Percentiles rank a stretch among this genome's conserved stretches.
These are phyloP conservation scores for Villa cingulata DNA, from an alignment of 2,888 invertebrate species.

Conservation along the genomic window DNA sequence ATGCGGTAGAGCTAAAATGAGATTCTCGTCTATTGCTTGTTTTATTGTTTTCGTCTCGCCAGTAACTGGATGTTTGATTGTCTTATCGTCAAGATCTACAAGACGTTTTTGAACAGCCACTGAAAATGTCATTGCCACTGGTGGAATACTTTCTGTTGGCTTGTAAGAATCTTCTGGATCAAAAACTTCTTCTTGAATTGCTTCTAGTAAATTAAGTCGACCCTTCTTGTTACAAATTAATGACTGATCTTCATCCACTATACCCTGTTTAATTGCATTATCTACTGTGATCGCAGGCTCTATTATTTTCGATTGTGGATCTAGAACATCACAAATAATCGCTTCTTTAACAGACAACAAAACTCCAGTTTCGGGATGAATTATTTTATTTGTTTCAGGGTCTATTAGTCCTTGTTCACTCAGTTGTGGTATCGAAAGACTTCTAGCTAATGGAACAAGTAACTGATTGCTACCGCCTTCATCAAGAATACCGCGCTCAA, in stretches of 20 bases:
- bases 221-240: slow-evolving; percentile 49
- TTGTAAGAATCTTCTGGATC: slow-evolving; percentile 24
- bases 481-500: slow-evolving; percentile 69
- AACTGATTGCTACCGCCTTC: slow-evolving; percentile 60
- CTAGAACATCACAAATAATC: slow-evolving; percentile 75
- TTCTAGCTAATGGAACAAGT: slow-evolving; percentile 64
- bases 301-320: slow-evolving; percentile 60
- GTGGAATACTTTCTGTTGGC: slow-evolving; percentile 47
- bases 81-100: slow-evolving; percentile 50
- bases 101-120: slow-evolving; percentile 63
- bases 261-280: slow-evolving; percentile 57
- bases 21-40: slow-evolving; percentile 57
- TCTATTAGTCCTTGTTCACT: slow-evolving; percentile 76
- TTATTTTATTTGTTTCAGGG: slow-evolving; percentile 53
- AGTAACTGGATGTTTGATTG: slow-evolving; percentile 59
- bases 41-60: slow-evolving; percentile 49
- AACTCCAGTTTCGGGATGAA: slow-evolving; percentile 78
- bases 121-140: slow-evolving; percentile 69
- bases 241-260: slow-evolving; percentile 58
- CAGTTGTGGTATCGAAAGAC: slow-evolving; percentile 70
- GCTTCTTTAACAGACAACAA: slow-evolving; percentile 68
- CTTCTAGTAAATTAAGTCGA: slow-evolving; percentile 51
- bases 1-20: slow-evolving; percentile 69
- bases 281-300: slow-evolving; percentile 56
- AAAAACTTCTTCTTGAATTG: slow-evolving; percentile 56